phyloP scores from a whole-genome alignment of 2,797 vertebrate species.

The Phaenicophaeus curvirostris region DNA sequence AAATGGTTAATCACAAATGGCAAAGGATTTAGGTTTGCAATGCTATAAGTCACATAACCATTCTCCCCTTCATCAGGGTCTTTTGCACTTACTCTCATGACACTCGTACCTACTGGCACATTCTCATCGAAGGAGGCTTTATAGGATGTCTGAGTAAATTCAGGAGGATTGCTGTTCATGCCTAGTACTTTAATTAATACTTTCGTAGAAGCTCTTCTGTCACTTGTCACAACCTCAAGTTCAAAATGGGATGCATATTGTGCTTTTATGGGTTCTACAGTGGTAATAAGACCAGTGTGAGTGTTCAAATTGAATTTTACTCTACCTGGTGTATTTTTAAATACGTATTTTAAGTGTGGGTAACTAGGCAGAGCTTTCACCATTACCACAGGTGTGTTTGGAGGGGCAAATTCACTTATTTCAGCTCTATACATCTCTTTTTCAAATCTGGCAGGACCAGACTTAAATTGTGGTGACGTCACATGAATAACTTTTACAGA shows the following conservation, averaged over 20 bases:
- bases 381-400: conserved; percentile 91
- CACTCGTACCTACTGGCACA: conserved; percentile 85
- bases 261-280: conserved; percentile 85
- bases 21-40: conserved; percentile 88
- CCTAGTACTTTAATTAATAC: conserved; percentile 89
- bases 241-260: conserved; percentile 84
- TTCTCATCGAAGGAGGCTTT: conserved; percentile 93
- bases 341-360: conserved; percentile 87
- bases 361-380: conserved; percentile 88
- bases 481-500: conserved; percentile 90
- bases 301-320: conserved; percentile 86
- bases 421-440: conserved; percentile 90
- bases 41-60: conserved; percentile 96
- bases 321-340: conserved; percentile 86
- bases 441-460: conserved; percentile 89
- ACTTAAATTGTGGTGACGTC: conserved; percentile 87
- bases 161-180: conserved; percentile 91
- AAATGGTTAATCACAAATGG: conserved; percentile 96
- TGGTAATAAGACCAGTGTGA: conserved; percentile 92
- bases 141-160: conserved; percentile 93
- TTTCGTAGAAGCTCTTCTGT: conserved; percentile 87
- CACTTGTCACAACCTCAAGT: conserved; percentile 89
- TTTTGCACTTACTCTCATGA: conserved; percentile 86
- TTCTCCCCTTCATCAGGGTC: conserved; percentile 94
- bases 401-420: conserved; percentile 92